These are phyloP conservation scores for Glaucomys volans DNA, from an alignment of 2,113 vertebrate species.

Conservation along the genomic window DNA sequence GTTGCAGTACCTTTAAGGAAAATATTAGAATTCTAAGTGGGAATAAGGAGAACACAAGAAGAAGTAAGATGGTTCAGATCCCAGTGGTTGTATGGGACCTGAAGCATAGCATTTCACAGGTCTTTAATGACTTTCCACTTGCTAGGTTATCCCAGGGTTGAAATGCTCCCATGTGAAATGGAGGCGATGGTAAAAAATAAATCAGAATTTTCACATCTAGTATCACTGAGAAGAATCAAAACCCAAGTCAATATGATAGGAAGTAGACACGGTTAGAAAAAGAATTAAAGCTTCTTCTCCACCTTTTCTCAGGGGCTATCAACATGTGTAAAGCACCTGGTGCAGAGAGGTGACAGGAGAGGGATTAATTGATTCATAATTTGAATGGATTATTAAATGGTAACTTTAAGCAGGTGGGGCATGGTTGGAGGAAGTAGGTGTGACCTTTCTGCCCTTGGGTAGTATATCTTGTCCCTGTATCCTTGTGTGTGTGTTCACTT, in stretches of 20 bases:
- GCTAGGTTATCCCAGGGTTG: not conserved
- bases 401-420: too few species aligned
- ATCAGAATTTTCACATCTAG: not conserved
- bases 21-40: not conserved
- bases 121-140: fast-evolving
- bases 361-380: not conserved
- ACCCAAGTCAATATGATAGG: not conserved
- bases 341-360: not conserved
- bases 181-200: not conserved
- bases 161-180: fast-evolving
- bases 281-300: not conserved
- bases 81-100: too few species aligned
- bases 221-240: not conserved
- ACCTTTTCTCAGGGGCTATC: not conserved
- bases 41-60: too few species aligned
- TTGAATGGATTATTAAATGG: too few species aligned
- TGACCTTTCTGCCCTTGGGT: too few species aligned
- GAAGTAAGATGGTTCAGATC: not conserved
- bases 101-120: not conserved
- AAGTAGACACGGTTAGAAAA: not conserved
- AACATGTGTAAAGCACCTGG: not conserved
- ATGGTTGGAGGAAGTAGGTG: too few species aligned
- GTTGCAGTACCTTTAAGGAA: not conserved
- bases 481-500: too few species aligned
- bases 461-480: too few species aligned